These are phyloP conservation scores for Ashinkailepas kermadecensis DNA, from an alignment of 2,888 invertebrate species.

Conservation along the genomic window DNA sequence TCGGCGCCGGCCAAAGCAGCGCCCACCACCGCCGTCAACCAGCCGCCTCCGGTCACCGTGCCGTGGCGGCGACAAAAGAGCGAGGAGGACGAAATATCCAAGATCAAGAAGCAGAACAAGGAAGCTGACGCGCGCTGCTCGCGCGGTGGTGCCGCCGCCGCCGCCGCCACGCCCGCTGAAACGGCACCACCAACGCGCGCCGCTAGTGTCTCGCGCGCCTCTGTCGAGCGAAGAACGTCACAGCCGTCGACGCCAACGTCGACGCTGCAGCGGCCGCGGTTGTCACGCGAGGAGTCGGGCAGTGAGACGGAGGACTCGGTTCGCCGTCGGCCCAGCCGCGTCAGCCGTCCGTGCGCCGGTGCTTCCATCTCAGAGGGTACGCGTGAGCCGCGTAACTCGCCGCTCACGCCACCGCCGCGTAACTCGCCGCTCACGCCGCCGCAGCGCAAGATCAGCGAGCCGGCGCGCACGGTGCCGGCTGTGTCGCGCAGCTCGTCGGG, in stretches of 20 bases:
- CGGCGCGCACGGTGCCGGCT: not conserved
- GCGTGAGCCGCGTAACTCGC: conserved; percentile 19
- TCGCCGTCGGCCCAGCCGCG: conserved; percentile 28
- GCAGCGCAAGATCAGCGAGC: conserved; percentile 31
- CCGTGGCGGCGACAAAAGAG: conserved; percentile 64
- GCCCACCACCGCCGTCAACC: conserved; percentile 36
- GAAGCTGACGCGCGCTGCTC: conserved; percentile 35
- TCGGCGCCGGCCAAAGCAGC: conserved; percentile 31
- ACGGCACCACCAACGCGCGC: conserved; percentile 29
- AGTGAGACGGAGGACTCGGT: conserved; percentile 28
- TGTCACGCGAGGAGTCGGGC: conserved; percentile 65
- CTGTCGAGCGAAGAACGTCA: conserved; percentile 28
- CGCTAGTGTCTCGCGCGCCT: conserved; percentile 26
- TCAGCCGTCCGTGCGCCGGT: not conserved
- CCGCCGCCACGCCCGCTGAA: conserved; percentile 35
- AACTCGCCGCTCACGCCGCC: conserved; percentile 27
- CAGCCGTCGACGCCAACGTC: conserved; percentile 33
- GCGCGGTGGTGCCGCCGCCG: conserved; percentile 35
- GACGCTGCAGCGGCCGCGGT: conserved; percentile 51
- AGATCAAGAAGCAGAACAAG: conserved; percentile 38
- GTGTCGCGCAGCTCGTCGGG: conserved; percentile 30
- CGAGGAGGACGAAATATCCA: conserved; percentile 69
- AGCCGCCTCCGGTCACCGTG: conserved; percentile 34
- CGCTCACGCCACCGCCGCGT: conserved; percentile 7
- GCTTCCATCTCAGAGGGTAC: not conserved